Evolutionary conservation across 2,797 vertebrate genomes (phyloP).

Genomic region (Podarcis siculus): DNA sequence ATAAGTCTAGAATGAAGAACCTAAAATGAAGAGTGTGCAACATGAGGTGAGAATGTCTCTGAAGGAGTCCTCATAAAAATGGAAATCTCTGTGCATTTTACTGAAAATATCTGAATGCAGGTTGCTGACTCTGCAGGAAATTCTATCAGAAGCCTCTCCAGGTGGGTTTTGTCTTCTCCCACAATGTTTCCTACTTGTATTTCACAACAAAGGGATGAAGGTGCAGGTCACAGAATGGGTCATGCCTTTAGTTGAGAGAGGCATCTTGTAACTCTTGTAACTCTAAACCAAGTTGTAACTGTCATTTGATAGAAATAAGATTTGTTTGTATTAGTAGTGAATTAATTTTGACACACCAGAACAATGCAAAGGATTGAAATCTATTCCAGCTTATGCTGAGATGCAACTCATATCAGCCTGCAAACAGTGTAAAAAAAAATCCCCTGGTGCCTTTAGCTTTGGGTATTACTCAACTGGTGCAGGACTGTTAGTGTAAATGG

Average conservation of each 20-base stretch:
- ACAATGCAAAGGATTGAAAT: not conserved
- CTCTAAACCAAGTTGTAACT: constrained; percentile 4
- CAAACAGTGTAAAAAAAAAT: not conserved
- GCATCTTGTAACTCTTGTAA: not conserved
- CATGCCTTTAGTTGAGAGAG: not conserved
- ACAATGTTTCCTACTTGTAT: not conserved
- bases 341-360: not conserved
- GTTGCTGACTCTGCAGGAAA: too few relatives aligned
- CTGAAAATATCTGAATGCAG: too few relatives aligned
- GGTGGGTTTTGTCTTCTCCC: too few relatives aligned
- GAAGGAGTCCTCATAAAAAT: too few relatives aligned
- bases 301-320: not conserved
- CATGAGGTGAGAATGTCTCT: too few relatives aligned
- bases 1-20: too few relatives aligned
- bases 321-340: not conserved
- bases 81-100: too few relatives aligned
- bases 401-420: accelerated
- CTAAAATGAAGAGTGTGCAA: too few relatives aligned
- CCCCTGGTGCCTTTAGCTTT: not conserved
- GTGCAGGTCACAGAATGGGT: not conserved
- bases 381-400: not conserved
- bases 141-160: too few relatives aligned
- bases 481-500: not conserved
- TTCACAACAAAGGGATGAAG: not conserved
- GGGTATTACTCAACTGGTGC: not conserved